Conservation (phyloP, 2,888 invertebrate species). For the Argyresthia albistria region DNA sequence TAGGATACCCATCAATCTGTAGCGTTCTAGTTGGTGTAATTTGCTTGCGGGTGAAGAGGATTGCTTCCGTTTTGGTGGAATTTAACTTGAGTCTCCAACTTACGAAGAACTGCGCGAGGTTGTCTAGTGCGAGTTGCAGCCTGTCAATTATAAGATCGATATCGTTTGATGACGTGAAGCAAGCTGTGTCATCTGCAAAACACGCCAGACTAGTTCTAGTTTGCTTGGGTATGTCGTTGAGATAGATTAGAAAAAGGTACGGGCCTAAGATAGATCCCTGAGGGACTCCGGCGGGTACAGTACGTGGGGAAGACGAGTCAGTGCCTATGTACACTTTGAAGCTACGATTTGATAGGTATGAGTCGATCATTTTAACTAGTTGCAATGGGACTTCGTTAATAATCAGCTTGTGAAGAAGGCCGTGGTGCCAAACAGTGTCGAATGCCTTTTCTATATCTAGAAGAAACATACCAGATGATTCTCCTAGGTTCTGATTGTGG, state of each 20-base stretch:
- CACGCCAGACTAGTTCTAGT: background rate
- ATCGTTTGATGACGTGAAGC: slow-evolving; percentile 2
- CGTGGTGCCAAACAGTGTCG: background rate
- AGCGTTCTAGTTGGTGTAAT: too few species aligned
- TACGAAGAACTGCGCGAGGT: too few species aligned
- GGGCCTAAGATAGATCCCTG: slow-evolving; percentile 14
- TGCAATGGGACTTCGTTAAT: slow-evolving; percentile 6
- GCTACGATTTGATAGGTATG: slow-evolving; percentile 12
- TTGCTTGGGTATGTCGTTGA: background rate
- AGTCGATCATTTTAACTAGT: slow-evolving; percentile 8
- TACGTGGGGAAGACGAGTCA: background rate
- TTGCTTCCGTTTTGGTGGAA: too few species aligned
- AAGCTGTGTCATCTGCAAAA: slow-evolving; percentile 6
- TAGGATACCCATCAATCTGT: background rate
- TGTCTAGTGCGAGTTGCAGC: too few species aligned
- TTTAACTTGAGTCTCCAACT: too few species aligned
- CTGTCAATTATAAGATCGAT: too few species aligned
- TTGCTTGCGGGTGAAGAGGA: too few species aligned
- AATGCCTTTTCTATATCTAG: background rate
- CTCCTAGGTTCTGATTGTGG: background rate
- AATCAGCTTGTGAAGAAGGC: slow-evolving; percentile 2
- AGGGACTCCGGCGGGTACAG: slow-evolving; percentile 14
- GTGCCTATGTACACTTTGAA: slow-evolving; percentile 14
- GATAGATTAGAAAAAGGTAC: slow-evolving; percentile 1
- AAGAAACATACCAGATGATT: slow-evolving; percentile 1